Conservation (phyloP, 2,888 invertebrate species). For the Lamproptera curius region DNA sequence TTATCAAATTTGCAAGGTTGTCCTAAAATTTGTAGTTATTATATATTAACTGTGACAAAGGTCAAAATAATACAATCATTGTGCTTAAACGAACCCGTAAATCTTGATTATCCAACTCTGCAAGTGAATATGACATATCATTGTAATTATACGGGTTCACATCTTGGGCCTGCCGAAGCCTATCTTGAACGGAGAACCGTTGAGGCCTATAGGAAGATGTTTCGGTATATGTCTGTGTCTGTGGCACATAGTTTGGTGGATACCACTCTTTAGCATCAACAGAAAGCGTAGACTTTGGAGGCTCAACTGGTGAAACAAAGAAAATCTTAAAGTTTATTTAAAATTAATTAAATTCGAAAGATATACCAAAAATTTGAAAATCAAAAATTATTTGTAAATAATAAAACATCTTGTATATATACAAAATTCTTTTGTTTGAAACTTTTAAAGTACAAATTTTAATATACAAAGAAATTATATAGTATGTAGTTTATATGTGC, state of each 20-base stretch:
- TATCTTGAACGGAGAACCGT: conserved; percentile 66
- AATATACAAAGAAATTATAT: no score
- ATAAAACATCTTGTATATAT: neutral
- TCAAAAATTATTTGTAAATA: neutral
- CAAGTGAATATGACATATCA: conserved; percentile 62
- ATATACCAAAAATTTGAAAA: no score
- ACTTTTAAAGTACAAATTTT: no score
- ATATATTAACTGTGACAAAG: conserved; percentile 4
- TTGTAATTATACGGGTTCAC: conserved; percentile 63
- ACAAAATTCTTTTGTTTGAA: no score
- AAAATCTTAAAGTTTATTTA: no score
- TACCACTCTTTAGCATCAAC: conserved; percentile 81
- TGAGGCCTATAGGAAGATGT: conserved; percentile 52
- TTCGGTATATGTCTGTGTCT: conserved; percentile 51
- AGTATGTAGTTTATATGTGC: no score
- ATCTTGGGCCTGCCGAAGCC: conserved; percentile 68
- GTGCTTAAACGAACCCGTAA: conserved; percentile 43
- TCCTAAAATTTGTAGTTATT: conserved; percentile 44
- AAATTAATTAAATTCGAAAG: no score
- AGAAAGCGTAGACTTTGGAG: conserved; percentile 68
- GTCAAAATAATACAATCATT: conserved; percentile 2
- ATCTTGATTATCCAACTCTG: conserved; percentile 64
- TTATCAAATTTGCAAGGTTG: conserved; percentile 79
- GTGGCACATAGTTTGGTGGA: conserved; percentile 71
- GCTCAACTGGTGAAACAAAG: conserved; percentile 43